phyloP scores from a whole-genome alignment of 1,140 invertebrate genomes.

The Globodera ellingtonae region DNA sequence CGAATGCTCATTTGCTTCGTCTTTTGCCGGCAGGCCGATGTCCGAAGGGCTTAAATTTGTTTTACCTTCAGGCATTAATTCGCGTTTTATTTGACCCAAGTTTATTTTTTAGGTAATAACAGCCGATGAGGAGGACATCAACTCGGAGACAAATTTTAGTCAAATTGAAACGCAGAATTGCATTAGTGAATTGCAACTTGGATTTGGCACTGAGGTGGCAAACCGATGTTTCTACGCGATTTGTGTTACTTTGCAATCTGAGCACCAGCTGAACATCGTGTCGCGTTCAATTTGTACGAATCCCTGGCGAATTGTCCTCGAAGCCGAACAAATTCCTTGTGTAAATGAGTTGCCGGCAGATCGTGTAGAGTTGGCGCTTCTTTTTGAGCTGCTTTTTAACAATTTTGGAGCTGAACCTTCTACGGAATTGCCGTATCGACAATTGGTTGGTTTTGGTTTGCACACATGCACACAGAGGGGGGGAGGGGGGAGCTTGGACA shows the following conservation, averaged over 20 bases:
- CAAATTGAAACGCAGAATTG: not conserved
- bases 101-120: conserved; percentile 20
- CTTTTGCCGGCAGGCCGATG: conserved; percentile 21
- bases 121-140: conserved; percentile 1
- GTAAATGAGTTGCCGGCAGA: conserved; percentile 15
- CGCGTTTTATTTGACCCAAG: not conserved
- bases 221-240: conserved; percentile 13
- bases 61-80: not conserved
- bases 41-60: conserved; percentile 9
- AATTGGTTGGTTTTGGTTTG: not conserved
- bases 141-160: not conserved
- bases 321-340: conserved; percentile 19
- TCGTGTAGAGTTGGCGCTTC: conserved; percentile 16
- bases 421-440: conserved; percentile 8
- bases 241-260: conserved; percentile 7
- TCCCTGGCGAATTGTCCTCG: conserved; percentile 6
- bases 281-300: conserved; percentile 17
- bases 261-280: conserved; percentile 6
- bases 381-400: conserved; percentile 15
- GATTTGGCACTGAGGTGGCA: conserved; percentile 3
- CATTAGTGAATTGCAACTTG: conserved; percentile 13
- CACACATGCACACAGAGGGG: too few relatives aligned
- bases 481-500: too few relatives aligned
- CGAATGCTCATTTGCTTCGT: not conserved
- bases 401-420: not conserved